Evolutionary conservation across 2,797 vertebrate genomes (phyloP).

Genomic region (Gymnothorax javanicus): DNA sequence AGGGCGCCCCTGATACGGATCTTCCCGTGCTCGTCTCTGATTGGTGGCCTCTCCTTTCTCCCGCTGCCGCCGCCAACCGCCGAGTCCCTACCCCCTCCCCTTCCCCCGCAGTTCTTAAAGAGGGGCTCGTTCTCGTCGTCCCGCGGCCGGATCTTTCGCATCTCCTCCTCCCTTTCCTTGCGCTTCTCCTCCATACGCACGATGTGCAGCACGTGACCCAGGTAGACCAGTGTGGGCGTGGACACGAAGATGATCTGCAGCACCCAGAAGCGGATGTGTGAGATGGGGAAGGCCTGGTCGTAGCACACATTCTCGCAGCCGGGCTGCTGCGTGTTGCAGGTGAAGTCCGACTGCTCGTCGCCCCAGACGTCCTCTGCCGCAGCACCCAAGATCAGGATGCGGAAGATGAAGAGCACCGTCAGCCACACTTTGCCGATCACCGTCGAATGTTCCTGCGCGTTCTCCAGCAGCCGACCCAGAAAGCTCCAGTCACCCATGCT

Average conservation of each 20-base stretch:
- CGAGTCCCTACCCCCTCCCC: not conserved
- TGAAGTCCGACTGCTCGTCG: constrained; percentile 96
- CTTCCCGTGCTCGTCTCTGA: constrained; percentile 83
- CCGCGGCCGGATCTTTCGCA: constrained; percentile 67
- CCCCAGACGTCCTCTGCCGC: constrained; percentile 97
- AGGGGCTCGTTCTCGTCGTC: constrained; percentile 74
- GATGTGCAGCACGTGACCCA: constrained; percentile 95
- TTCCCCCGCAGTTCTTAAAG: constrained; percentile 60
- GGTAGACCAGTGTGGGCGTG: constrained; percentile 95
- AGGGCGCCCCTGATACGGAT: constrained; percentile 86
- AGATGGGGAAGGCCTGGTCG: constrained; percentile 96
- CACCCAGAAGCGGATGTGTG: constrained; percentile 98
- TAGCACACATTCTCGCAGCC: constrained; percentile 98
- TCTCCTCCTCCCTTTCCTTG: constrained; percentile 83
- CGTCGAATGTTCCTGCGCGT: constrained; percentile 97
- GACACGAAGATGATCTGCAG: constrained; percentile 99
- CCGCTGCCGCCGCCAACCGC: constrained; percentile 39
- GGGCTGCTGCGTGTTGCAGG: constrained; percentile 95
- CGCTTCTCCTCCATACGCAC: constrained; percentile 95
- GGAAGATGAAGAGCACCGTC: constrained; percentile 98
- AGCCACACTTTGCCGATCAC: constrained; percentile 98
- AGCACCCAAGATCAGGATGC: constrained; percentile 93
- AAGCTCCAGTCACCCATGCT: constrained; percentile 99
- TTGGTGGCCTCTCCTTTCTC: constrained; percentile 73
- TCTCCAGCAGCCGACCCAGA: constrained; percentile 93